phyloP scores from a whole-genome alignment of 37 sponge, comb jelly and placozoan species.

The Spongilla lacustris region DNA sequence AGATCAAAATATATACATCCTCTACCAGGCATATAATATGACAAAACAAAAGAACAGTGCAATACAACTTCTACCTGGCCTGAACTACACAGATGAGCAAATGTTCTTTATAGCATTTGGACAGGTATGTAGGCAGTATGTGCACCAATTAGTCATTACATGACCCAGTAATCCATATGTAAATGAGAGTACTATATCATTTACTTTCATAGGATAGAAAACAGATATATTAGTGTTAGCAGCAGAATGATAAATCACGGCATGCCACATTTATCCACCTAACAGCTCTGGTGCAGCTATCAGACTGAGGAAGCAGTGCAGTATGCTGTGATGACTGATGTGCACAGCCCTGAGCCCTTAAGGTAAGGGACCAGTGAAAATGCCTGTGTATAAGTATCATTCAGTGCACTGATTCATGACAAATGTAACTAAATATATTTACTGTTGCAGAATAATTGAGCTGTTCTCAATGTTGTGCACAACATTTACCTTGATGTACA shows the following conservation, averaged over 20 bases:
- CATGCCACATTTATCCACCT: not conserved
- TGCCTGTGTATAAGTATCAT: too few relatives aligned
- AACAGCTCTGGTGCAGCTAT: slow-evolving; percentile 40
- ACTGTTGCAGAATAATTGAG: too few relatives aligned
- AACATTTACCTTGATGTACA: too few relatives aligned
- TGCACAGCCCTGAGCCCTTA: slow-evolving; percentile 31
- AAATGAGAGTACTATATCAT: not conserved
- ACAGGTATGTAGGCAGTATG: slow-evolving; percentile 6
- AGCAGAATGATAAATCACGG: too few relatives aligned
- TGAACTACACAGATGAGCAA: slow-evolving; percentile 18
- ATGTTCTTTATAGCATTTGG: slow-evolving; percentile 39
- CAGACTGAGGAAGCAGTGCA: slow-evolving; percentile 25
- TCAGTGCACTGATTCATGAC: too few relatives aligned
- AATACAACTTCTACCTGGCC: not conserved
- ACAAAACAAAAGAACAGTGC: slow-evolving; percentile 9
- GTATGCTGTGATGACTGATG: slow-evolving; percentile 5
- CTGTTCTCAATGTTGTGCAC: too few relatives aligned
- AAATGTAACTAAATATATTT: too few relatives aligned
- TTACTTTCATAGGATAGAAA: too few relatives aligned
- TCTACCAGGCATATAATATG: not conserved
- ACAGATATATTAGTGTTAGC: too few relatives aligned
- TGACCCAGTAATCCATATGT: too few relatives aligned
- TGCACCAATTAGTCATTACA: too few relatives aligned
- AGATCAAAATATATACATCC: too few relatives aligned
- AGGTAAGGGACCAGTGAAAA: not conserved